Evolutionary conservation across 2,888 invertebrate genomes (phyloP), one percentile per base, ranked within the genome.

Genomic region (Morpho achilles): DNA sequence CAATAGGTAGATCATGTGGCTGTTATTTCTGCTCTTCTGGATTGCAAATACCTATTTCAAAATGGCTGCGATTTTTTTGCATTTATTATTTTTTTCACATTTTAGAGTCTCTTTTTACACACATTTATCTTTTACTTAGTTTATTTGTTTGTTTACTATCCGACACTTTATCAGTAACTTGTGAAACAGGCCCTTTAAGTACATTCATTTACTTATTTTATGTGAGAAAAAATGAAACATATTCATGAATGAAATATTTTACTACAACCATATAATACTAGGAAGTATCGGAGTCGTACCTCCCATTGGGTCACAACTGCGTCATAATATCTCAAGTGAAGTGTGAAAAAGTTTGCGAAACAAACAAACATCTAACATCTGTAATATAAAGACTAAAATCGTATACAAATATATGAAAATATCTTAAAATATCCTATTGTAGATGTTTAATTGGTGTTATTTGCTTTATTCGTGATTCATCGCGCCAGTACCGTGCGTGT

Each of bases 401-500:
- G 72, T 61, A 50, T 74, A 73, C 67, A 59, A 73, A 70, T 69
- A 52, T 46, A 50, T 66, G 60, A 69, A 68, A 73, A 73, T 61
- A 63, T 67, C 69, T 59, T 64, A 64, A 67, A 67, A 69, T 68
- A 79, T 73, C 73, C 73, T 74, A 78, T 75, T 77, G 76, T 77
- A 72, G 60, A 60, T 55, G 69, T 74, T 81, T 87, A 87, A 87
- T 87, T 87, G 84, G 82, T 84, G 77, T 79, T 85, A 87, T 87
- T 87, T 82, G 84, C 85, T 79, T 81, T 77, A 79, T 83, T 82
- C 73, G 80, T 88, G 87, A 87, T 77, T 88, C 87, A 87, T 78
- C 72, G 74, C 73, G 80, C 74, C 84, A 84, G 87, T 85, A 72
- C 77, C 73, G 77, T 75, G 74, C 76, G 75, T 71, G 74, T 69